Evolutionary conservation across 2,797 vertebrate genomes (phyloP).

Genomic region (Lerista edwardsae): DNA sequence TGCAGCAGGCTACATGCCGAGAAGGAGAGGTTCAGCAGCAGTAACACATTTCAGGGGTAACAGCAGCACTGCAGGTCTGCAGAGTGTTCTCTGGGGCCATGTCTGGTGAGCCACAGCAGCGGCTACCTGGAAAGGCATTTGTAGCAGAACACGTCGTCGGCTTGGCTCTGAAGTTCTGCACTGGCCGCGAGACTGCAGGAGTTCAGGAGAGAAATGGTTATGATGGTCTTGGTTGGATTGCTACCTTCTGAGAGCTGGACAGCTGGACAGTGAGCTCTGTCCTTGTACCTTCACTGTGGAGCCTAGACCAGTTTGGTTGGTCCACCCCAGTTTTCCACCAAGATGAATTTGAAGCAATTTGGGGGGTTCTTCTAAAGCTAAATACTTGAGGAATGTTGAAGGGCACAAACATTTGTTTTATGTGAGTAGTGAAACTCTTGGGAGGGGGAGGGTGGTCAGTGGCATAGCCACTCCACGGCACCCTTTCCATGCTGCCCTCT

Average conservation of each 20-base stretch:
- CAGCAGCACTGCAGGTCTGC: background rate
- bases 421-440: background rate
- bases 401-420: background rate
- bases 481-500: too few relatives aligned
- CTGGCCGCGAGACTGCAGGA: background rate
- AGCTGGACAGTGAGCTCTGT: background rate
- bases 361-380: too few relatives aligned
- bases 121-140: background rate
- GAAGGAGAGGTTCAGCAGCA: background rate
- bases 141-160: background rate
- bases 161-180: background rate
- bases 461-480: too few relatives aligned
- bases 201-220: background rate
- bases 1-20: background rate
- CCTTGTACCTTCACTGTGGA: background rate
- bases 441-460: too few relatives aligned
- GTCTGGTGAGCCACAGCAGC: background rate
- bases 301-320: background rate
- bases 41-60: background rate
- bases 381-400: background rate
- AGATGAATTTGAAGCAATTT: background rate
- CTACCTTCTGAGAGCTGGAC: background rate
- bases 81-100: background rate
- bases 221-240: background rate
- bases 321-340: background rate